Evolutionary conservation across 2,113 vertebrate genomes (phyloP), one percentile per base, ranked within the genome.

Genomic region (Thamnaconus septentrionalis): DNA sequence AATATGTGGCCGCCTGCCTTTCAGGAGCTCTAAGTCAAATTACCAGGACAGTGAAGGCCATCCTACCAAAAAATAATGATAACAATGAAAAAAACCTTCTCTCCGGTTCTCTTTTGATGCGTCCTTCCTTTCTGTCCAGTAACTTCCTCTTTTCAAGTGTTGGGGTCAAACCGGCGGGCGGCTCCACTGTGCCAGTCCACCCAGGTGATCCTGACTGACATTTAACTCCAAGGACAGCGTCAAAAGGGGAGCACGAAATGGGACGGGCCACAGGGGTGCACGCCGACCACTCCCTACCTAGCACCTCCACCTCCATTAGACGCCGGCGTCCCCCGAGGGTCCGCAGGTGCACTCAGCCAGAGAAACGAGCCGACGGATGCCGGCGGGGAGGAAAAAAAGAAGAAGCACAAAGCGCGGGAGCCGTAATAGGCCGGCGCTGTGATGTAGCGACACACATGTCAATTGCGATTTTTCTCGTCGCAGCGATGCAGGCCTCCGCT

Each of bases 221-320:
- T 90, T 89, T 90, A 87, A 56, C 71, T 64, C 42, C 0, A 10
- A 69, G 40, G 59, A 66, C 63, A 41, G 66, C 65, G 61, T 49
- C 61, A 69, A 78, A 67, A 61, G 61, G 79, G 80, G 80, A 85
- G 76, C 74, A 74, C 75, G 52, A 87, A 84, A 76, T 64, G 62
- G 76, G 60, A 8, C 47, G 4, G 59, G 61, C 83, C n/a, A 0
- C 51, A 39, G 80, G 85, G 78, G 76, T 59, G 68, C 84, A 71
- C 71, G 53, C 64, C 6, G 67, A 62, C 73, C 73, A 55, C 68
- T 72, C 55, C 76, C 75, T 39, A 56, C 64, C 74, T 73, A 3
- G 7, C 71, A 58, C 73, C 80, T 76, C 59, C 8, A 55, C 62
- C 56, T 75, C 67, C 67, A 87, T 82, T 76, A 86, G 85, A 74